Conservation (phyloP, 2,888 invertebrate species). For the Congeria kusceri region DNA sequence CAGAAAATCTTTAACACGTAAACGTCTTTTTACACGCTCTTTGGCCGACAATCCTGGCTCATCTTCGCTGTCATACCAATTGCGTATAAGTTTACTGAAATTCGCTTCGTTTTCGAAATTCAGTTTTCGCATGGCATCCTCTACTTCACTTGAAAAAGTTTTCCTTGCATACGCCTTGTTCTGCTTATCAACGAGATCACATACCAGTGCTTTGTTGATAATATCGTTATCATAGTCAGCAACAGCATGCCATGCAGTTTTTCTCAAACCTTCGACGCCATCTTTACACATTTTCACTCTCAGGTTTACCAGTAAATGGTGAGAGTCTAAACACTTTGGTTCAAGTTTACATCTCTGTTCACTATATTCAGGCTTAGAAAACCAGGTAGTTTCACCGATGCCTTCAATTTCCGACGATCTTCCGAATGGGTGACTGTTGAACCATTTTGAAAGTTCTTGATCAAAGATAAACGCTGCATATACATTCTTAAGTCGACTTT, state of each 20-base stretch:
- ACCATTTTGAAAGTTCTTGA: constrained; percentile 8
- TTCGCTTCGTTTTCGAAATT: constrained; percentile 14
- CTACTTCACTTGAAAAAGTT: constrained; percentile 16
- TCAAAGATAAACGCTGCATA: constrained; percentile 12
- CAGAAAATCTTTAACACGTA: constrained; percentile 5
- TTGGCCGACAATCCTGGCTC: constrained; percentile 8
- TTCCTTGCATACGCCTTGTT: constrained; percentile 12
- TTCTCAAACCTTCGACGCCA: constrained; percentile 17
- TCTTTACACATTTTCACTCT: constrained; percentile 35
- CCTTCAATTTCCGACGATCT: constrained; percentile 13
- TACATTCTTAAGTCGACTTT: constrained; percentile 15
- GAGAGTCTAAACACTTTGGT: constrained; percentile 28
- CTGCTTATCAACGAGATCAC: neutral
- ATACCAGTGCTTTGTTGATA: constrained; percentile 25
- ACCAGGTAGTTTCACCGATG: constrained; percentile 8
- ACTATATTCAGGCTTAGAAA: constrained; percentile 28
- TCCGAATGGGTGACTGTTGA: neutral
- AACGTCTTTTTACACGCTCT: constrained; percentile 12
- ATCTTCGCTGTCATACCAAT: constrained; percentile 25
- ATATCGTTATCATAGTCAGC: constrained; percentile 14
- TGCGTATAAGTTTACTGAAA: constrained; percentile 7
- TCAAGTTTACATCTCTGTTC: constrained; percentile 16
- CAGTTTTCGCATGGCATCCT: constrained; percentile 15
- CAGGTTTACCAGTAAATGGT: constrained; percentile 28
- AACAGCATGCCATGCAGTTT: constrained; percentile 29